Conservation (phyloP, 1,140 invertebrate genomes). For the Linepithema humile region DNA sequence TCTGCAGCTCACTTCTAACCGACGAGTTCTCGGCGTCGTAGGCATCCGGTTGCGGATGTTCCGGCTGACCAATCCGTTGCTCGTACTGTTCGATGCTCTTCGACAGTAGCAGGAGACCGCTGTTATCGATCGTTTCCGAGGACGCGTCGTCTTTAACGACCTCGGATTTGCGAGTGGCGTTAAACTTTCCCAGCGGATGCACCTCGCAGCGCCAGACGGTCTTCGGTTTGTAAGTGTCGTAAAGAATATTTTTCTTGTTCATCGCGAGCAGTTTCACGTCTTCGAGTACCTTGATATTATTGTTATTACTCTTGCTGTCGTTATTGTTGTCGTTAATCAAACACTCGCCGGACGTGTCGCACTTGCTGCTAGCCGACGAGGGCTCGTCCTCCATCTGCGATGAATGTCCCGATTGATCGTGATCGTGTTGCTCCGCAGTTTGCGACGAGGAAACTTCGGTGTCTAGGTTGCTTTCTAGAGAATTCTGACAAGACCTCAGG, state of each 20-base stretch:
- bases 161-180: background rate
- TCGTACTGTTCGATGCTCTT: slow-evolving; percentile 92
- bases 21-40: slow-evolving; percentile 69
- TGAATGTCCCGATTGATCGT: background rate
- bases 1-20: slow-evolving; percentile 64
- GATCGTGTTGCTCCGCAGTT: background rate
- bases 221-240: slow-evolving; percentile 28
- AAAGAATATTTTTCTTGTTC: slow-evolving; percentile 44
- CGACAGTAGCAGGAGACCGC: slow-evolving; percentile 91
- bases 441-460: slow-evolving; percentile 41
- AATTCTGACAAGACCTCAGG: slow-evolving; percentile 75
- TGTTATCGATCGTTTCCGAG: slow-evolving; percentile 86
- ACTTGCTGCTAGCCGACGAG: background rate
- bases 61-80: slow-evolving; percentile 69
- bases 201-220: slow-evolving; percentile 33
- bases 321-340: slow-evolving; percentile 64
- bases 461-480: background rate
- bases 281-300: slow-evolving; percentile 44
- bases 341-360: slow-evolving; percentile 14
- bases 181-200: background rate
- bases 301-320: slow-evolving; percentile 66
- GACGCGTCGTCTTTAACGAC: slow-evolving; percentile 18
- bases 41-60: slow-evolving; percentile 78
- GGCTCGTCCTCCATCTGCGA: background rate
- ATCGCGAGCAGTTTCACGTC: slow-evolving; percentile 31